Evolutionary conservation across 2,113 vertebrate species (phyloP).

Genomic region (Platycercus adscitus): DNA sequence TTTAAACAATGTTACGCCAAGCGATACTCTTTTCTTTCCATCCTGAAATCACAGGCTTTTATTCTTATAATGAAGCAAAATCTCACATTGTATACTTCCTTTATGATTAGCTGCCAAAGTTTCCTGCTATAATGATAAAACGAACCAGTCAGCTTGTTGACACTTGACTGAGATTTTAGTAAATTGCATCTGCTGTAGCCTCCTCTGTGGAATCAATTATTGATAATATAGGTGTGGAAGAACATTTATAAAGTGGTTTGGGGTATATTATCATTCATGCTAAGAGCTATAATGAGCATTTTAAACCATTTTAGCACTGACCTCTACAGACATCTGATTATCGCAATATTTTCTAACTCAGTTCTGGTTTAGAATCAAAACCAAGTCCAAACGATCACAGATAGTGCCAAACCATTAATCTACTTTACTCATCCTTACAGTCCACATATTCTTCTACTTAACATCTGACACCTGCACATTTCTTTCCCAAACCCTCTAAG

Average conservation of each 20-base stretch:
- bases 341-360: neutral
- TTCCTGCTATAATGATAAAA: conserved; percentile 36
- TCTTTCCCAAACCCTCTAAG: neutral
- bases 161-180: conserved; percentile 48
- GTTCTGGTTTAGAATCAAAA: conserved; percentile 1
- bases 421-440: neutral
- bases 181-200: conserved; percentile 43
- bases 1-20: neutral
- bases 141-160: conserved; percentile 46
- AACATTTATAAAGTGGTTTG: conserved; percentile 32
- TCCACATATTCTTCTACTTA: neutral
- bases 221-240: conserved; percentile 47
- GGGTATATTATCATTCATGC: neutral
- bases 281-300: conserved; percentile 41
- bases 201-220: conserved; percentile 49
- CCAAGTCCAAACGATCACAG: neutral
- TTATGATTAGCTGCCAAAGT: conserved; percentile 19
- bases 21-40: neutral
- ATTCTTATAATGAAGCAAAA: neutral
- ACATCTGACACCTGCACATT: neutral
- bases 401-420: neutral
- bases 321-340: neutral
- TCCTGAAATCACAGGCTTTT: conserved; percentile 29
- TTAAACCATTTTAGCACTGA: conserved; percentile 35
- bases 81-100: conserved; percentile 22